Conservation (phyloP, 2,888 invertebrate species). For the Flabesymbios commensalis region DNA sequence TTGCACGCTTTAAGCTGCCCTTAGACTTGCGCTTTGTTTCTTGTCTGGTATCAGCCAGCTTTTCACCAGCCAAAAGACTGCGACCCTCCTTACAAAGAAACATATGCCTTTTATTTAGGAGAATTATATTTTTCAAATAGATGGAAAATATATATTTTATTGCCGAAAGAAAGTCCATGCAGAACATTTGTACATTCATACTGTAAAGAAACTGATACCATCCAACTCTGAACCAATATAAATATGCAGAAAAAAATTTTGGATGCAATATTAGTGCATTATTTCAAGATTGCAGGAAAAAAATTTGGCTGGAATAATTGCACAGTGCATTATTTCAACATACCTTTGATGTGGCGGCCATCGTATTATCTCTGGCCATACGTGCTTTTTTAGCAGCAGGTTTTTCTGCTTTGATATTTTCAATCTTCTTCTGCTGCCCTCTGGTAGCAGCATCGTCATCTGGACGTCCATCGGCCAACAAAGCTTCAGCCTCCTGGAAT, state of each 20-base stretch:
- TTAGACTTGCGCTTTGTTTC: constrained; percentile 41
- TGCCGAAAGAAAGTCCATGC: no score
- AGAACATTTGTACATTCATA: no score
- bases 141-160: neutral
- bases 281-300: neutral
- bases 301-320: no score
- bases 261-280: neutral
- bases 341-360: constrained; percentile 54
- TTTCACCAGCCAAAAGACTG: constrained; percentile 47
- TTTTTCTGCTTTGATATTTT: constrained; percentile 45
- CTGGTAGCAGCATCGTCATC: constrained; percentile 50
- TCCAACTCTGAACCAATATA: neutral
- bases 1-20: neutral
- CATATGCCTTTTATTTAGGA: neutral
- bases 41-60: constrained; percentile 51
- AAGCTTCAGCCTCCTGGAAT: constrained; percentile 47
- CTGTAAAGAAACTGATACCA: no score
- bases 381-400: constrained; percentile 49
- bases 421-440: constrained; percentile 50
- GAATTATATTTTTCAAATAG: neutral
- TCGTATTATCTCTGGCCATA: constrained; percentile 49
- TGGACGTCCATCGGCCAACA: constrained; percentile 41
- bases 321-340: neutral
- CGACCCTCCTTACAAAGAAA: constrained; percentile 48
- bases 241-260: neutral